Conservation (phyloP, 2,113 vertebrate species). For the Xiphophorus couchianus region DNA sequence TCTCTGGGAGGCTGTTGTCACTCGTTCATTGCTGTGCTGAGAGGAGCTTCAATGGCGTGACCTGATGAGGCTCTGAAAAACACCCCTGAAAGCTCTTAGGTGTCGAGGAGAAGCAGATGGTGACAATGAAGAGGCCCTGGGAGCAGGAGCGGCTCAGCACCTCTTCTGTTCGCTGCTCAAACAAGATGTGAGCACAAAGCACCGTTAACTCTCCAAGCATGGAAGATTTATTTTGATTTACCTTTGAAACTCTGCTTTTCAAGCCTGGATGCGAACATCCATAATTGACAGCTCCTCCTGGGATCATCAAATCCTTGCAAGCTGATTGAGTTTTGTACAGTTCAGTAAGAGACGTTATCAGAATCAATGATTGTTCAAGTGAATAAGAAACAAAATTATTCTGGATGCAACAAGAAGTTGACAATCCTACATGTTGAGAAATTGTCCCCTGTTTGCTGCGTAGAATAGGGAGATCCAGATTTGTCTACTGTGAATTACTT, state of each 20-base stretch:
- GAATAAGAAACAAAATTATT: too few relatives aligned
- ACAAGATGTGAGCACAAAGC: slow-evolving; percentile 43
- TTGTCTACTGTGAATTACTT: too few relatives aligned
- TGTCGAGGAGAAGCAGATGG: slow-evolving; percentile 70
- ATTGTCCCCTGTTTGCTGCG: too few relatives aligned
- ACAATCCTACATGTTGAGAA: too few relatives aligned
- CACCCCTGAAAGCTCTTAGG: slow-evolving; percentile 55
- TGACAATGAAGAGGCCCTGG: slow-evolving; percentile 53
- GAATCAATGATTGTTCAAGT: too few relatives aligned
- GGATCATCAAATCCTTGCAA: neutral
- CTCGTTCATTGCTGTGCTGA: slow-evolving; percentile 76
- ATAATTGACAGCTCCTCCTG: neutral
- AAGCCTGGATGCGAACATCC: neutral
- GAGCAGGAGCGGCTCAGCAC: slow-evolving; percentile 40
- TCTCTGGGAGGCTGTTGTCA: slow-evolving; percentile 75
- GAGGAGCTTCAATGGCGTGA: slow-evolving; percentile 56
- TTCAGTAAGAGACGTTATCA: too few relatives aligned
- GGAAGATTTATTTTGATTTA: slow-evolving; percentile 17
- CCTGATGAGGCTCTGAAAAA: slow-evolving; percentile 58
- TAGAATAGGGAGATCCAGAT: too few relatives aligned
- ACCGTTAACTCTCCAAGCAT: slow-evolving; percentile 27
- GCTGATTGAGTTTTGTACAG: neutral
- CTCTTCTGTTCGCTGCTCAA: slow-evolving; percentile 34
- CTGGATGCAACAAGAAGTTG: too few relatives aligned
- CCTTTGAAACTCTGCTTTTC: neutral